Evolutionary conservation across 2,113 vertebrate species (phyloP), one percentile per base, ranked within the genome.

Genomic region (Phalacrocorax brasilianus): DNA sequence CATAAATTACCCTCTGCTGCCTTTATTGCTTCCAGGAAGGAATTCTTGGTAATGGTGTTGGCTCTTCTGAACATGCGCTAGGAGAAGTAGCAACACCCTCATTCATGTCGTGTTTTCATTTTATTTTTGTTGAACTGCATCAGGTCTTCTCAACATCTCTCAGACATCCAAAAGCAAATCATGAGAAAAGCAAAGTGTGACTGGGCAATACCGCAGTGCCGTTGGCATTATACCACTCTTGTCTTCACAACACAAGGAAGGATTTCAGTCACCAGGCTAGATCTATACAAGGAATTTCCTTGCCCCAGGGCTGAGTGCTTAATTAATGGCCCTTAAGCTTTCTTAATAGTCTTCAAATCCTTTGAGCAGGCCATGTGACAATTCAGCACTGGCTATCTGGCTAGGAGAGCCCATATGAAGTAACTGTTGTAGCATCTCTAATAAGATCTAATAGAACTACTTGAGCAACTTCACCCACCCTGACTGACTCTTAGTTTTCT

Each of bases 11-110:
- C 75, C 67, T 33, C 17, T 91, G 73, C 83, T 93, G 89, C 88
- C 80, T 95, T 96, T 97, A 91, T 91, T 96, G 76, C 88, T 93
- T 97, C 91, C 88, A 91, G 96, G 65, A 94, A 82, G 65, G 66
- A 96, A 92, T 94, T 92, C 86, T 92, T 88, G 47, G 58, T 92
- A 94, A 81, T 85, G 44, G 32, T 80, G 59, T 77, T 91, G 75
- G 67, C 85, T 95, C 35, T 91, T 96, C 89, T 85, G 74, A 92
- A 74, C 56, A 81, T 42, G 33, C 10, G 0, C 59, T 84, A n/a
- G 65, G 73, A 93, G 92, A 84, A 87, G 86, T 8, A 88, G 90
- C 55, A 88, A 88, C 35, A 93, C 72, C 35, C 33, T 63, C 93
- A 63, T 67, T 91, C 52, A 52, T 86, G 55, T 82, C 74, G 24